Percentiles rank a stretch among this genome's conserved stretches.
Conservation (phyloP, 2,888 invertebrate species). For the Drosophila aldrichi region DNA sequence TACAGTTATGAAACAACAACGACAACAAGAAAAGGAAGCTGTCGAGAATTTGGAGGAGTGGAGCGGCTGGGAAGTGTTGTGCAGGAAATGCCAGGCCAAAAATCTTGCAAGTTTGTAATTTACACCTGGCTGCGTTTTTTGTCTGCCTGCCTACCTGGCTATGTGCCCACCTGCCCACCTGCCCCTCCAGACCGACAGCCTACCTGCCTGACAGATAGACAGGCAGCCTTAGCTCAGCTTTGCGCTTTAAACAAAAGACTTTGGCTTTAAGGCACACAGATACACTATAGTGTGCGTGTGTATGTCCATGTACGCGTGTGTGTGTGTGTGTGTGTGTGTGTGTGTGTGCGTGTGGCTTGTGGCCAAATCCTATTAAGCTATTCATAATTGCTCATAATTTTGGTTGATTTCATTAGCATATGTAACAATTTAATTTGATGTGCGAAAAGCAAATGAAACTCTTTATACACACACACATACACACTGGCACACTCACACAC, state of each 20-base stretch:
- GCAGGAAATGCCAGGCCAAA: constrained; percentile 69
- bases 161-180: too few relatives aligned
- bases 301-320: not conserved
- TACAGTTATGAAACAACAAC: not conserved
- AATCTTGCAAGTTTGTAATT: constrained; percentile 76
- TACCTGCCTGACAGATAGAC: not conserved
- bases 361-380: constrained; percentile 67
- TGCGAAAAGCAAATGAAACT: constrained; percentile 56
- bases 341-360: constrained; percentile 22
- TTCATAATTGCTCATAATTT: constrained; percentile 79
- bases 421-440: constrained; percentile 77
- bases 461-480: constrained; percentile 25
- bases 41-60: not conserved
- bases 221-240: not conserved
- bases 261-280: constrained; percentile 19
- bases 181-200: too few relatives aligned
- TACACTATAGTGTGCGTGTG: not conserved
- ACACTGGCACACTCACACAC: constrained; percentile 18
- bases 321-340: not conserved
- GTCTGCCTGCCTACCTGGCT: constrained; percentile 21
- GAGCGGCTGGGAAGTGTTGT: not conserved
- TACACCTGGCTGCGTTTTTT: constrained; percentile 73
- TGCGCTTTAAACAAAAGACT: constrained; percentile 26
- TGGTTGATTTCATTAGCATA: constrained; percentile 79
- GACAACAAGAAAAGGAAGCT: not conserved